Conservation (phyloP, 2,888 invertebrate genomes). For the Tromatobia lineatoria region DNA sequence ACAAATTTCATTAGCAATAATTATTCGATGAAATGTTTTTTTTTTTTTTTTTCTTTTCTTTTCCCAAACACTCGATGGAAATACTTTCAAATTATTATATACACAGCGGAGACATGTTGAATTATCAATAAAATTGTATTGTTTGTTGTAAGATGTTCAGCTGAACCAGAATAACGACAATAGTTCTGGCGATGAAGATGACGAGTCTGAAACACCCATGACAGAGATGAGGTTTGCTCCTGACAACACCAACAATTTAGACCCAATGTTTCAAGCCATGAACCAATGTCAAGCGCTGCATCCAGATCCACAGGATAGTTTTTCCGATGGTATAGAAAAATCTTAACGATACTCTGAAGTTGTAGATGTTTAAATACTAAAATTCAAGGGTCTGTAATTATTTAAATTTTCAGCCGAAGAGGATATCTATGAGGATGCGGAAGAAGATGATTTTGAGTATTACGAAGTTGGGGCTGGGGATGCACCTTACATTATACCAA, state of each 20-base stretch:
- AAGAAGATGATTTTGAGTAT: conserved; percentile 85
- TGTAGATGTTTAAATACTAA: neutral
- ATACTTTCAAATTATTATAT: neutral
- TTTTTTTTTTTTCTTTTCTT: no score
- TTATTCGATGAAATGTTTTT: no score
- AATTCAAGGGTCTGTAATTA: neutral
- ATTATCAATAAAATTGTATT: neutral
- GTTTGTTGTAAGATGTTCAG: conserved; percentile 51
- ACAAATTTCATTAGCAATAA: neutral
- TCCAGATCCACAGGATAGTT: conserved; percentile 91
- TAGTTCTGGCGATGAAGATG: conserved; percentile 85
- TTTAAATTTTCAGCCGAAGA: conserved; percentile 82
- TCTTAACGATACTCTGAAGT: neutral
- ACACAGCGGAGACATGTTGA: neutral
- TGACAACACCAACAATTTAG: conserved; percentile 88
- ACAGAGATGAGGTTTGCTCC: conserved; percentile 92
- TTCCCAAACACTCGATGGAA: no score
- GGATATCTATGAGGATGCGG: conserved; percentile 86
- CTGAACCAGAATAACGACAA: conserved; percentile 69
- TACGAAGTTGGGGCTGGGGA: conserved; percentile 86
- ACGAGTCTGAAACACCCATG: conserved; percentile 87
- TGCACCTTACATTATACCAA: conserved; percentile 81
- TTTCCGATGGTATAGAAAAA: conserved; percentile 84
- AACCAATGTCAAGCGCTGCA: conserved; percentile 92
- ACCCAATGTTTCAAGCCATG: conserved; percentile 91